These are phyloP conservation scores for Crypturellus tataupa DNA, from an alignment of 2,797 vertebrate genomes.

Conservation along the genomic window DNA sequence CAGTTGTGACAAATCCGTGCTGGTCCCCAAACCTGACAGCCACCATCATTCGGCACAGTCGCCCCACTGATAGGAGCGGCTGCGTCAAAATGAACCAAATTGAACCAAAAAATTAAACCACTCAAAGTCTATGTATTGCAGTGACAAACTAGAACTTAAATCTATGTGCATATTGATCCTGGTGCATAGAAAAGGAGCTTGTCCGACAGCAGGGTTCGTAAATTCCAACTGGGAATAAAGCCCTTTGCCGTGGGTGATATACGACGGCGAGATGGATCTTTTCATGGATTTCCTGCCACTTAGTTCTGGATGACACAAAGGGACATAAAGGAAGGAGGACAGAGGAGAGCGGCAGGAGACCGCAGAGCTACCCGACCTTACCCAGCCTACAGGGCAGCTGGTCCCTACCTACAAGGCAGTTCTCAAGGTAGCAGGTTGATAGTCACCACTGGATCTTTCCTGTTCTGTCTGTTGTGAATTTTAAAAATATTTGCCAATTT, in stretches of 20 bases:
- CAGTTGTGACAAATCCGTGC: neutral
- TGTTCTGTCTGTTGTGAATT: constrained; percentile 17
- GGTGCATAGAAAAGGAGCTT: neutral
- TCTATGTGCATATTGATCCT: neutral
- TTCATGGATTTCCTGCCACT: constrained; percentile 37
- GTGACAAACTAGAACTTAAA: neutral
- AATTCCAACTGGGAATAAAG: neutral
- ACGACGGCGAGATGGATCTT: neutral
- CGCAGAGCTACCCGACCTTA: constrained; percentile 8
- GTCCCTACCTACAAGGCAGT: too few relatives aligned
- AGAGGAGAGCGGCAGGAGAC: constrained; percentile 21
- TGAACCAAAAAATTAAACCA: neutral
- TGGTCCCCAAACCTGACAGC: neutral
- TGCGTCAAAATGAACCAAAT: neutral
- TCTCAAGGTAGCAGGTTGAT: constrained; percentile 36
- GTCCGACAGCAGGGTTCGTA: neutral
- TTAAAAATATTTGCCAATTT: neutral
- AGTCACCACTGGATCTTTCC: constrained; percentile 19
- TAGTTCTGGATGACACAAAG: neutral
- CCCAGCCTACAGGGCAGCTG: neutral
- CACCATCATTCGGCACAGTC: neutral
- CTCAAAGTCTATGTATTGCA: neutral
- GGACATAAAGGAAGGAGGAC: constrained; percentile 1
- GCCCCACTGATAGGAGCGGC: neutral
- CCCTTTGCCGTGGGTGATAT: neutral